Evolutionary conservation across 2,888 invertebrate species (phyloP).

Genomic region (Petrolisthes cinctipes): DNA sequence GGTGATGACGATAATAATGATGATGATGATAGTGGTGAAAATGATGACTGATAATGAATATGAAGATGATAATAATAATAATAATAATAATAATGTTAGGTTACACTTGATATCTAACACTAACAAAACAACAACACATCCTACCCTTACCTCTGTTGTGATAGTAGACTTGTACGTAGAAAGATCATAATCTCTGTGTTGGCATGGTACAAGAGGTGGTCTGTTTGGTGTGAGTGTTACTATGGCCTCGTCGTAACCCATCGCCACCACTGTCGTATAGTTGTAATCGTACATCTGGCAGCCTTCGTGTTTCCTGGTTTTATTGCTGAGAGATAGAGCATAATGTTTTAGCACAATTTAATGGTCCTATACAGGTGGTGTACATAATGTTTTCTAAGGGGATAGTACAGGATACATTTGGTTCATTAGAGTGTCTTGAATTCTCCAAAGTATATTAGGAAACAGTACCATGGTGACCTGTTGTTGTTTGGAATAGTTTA

Average conservation of each 20-base stretch:
- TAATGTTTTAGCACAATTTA: background rate
- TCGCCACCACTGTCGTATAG: constrained; percentile 29
- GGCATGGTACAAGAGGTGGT: background rate
- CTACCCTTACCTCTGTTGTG: constrained; percentile 14
- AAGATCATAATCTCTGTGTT: constrained; percentile 20
- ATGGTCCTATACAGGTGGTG: too few species aligned
- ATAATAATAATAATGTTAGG: background rate
- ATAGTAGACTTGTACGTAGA: constrained; percentile 22
- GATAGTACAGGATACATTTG: too few species aligned
- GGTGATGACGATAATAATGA: background rate
- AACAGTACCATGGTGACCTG: too few species aligned
- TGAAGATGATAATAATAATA: background rate
- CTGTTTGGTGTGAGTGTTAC: too few species aligned
- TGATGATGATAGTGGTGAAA: background rate
- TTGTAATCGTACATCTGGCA: constrained; percentile 34
- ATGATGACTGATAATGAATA: background rate
- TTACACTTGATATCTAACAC: background rate
- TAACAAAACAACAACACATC: background rate
- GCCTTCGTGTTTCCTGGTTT: background rate
- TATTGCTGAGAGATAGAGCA: background rate
- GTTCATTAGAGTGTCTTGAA: too few species aligned
- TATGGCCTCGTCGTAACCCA: constrained; percentile 27
- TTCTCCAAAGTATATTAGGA: too few species aligned
- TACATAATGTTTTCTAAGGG: too few species aligned
- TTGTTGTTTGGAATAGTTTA: too few species aligned